Base-by-base conservation (phyloP, 1,140 invertebrate species). In the Ceratoteleas bidentatus region DNA sequence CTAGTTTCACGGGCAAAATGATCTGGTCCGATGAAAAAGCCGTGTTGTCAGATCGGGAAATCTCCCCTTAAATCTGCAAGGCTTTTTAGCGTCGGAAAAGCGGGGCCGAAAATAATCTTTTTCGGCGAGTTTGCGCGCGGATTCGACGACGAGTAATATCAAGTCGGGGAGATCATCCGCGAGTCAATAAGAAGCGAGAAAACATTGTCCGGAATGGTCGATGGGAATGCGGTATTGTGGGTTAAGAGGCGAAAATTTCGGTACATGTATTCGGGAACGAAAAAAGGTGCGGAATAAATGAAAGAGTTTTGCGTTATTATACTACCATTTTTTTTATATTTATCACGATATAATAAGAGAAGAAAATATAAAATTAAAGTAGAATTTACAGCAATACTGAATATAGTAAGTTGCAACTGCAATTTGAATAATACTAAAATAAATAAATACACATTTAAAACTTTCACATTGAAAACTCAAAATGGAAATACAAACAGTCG, bases 31-130 rank as follows among this genome's bases (percentile, higher is more conserved):
- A 84, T 84, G 82, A 84, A 84, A 84, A 84, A 81, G 66, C 69
- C 24, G 77, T 80, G 77, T 77, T 84, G 82, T 84, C 82, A 84
- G 73, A 84, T 75, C 65, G 40, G 81, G 9, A 77, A 80, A 84
- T 84, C 81, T 79, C 66, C 53, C 76, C 68, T 70, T 80, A 80
- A 80, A 84, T 84, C 76, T 80, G 61, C 73, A 61, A 68, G 76
- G 73, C 73, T 84, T 80, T 80, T 80, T 82, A 76, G 79, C 62
- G 66, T 81, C 64, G 24, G 54, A 45, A 40, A 81, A 49, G 24
- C 43, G 16, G 6, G 52, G 60, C 65, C 45, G 50, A 61, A 68
- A 72, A 76, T 80, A 83, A 83, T 83, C 76, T 83, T 83, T 79
- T 79, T 76, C 60, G 70, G 64, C 15, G 72, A 68, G 61, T 78